Conservation (phyloP, 2,113 vertebrate genomes). For the Chlorodrepanis virens region DNA sequence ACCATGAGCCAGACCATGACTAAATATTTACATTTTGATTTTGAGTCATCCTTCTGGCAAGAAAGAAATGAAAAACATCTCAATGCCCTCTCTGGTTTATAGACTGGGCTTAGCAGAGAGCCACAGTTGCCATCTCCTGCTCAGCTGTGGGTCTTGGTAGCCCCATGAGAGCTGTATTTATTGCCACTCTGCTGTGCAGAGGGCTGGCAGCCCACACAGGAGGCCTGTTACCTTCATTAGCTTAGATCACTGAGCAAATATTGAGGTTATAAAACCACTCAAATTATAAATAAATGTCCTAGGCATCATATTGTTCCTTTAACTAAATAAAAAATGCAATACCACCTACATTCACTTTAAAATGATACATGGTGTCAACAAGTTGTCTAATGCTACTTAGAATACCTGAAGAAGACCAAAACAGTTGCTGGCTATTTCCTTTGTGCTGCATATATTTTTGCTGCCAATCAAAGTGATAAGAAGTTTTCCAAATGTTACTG, state of each 20-base stretch:
- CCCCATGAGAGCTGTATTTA: rapidly evolving
- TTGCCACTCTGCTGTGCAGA: background rate
- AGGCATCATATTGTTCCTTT: background rate
- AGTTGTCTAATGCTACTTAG: background rate
- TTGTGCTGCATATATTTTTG: background rate
- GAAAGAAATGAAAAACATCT: background rate
- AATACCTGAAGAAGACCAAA: background rate
- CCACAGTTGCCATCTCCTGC: background rate
- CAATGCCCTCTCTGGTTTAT: background rate
- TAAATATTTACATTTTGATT: background rate
- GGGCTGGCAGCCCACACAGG: background rate
- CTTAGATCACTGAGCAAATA: background rate
- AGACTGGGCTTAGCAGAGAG: background rate
- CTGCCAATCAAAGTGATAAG: background rate
- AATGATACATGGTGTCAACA: background rate
- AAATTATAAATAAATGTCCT: background rate
- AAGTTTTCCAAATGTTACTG: background rate
- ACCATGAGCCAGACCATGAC: background rate
- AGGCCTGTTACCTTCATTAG: background rate
- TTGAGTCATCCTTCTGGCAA: background rate
- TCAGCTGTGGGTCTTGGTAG: background rate
- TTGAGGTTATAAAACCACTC: background rate
- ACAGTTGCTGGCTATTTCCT: background rate
- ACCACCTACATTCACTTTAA: background rate
- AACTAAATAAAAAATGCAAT: background rate